Evolutionary conservation across 1,140 invertebrate species (phyloP).

Genomic region (Metopolophium dirhodum): DNA sequence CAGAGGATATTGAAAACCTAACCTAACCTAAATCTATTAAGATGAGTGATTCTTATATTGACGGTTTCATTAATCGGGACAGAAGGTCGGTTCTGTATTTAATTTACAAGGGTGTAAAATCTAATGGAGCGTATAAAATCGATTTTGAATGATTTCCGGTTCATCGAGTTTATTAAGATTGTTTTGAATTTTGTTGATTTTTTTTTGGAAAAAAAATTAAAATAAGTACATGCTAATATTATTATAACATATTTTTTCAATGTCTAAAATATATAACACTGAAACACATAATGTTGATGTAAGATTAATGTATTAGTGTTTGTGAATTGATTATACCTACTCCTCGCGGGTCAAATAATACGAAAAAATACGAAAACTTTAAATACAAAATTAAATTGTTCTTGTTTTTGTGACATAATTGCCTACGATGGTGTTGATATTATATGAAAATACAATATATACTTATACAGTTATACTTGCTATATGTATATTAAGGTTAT

Average conservation of each 20-base stretch:
- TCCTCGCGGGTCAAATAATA: not conserved
- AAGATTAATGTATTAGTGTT: not conserved
- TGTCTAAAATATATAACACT: not conserved
- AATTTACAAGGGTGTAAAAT: not conserved
- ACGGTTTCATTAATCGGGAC: not conserved
- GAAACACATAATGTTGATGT: not conserved
- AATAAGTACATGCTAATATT: not conserved
- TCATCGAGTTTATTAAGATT: not conserved
- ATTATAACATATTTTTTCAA: not conserved
- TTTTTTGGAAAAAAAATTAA: not conserved
- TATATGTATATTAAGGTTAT: too few species aligned
- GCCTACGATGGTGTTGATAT: not conserved
- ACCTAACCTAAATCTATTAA: not conserved
- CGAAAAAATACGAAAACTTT: not conserved
- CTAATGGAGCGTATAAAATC: not conserved
- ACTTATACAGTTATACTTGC: too few species aligned
- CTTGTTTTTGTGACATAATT: not conserved
- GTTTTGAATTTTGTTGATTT: not conserved
- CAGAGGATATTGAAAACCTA: constrained; percentile 1
- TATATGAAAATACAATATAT: too few species aligned
- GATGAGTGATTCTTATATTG: constrained; percentile 4
- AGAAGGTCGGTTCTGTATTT: not conserved
- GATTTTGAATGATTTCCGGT: not conserved
- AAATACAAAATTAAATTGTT: not conserved
- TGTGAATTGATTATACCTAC: too few species aligned